Evolutionary conservation across 2,113 vertebrate species (phyloP), one percentile per base, ranked within the genome.

Genomic region (Bathybates hornii): DNA sequence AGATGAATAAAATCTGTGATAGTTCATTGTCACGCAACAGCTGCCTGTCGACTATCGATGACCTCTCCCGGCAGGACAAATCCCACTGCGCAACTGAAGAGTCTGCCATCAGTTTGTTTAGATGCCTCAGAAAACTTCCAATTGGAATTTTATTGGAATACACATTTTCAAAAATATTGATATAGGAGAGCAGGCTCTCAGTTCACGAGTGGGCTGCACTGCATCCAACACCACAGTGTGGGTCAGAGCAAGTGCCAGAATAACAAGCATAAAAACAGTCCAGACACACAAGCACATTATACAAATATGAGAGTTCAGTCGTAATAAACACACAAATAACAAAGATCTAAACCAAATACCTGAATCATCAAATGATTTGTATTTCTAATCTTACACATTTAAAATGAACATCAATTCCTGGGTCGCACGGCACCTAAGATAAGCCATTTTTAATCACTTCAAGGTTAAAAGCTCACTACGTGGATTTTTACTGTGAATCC

Each of bases 301-400:
- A 61, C 21, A 84, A 38, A 81, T 5, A 57, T 59, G 43, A 80
- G 61, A 27, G 43, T 66, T 48, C 6, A 21, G 29, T 63, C 5
- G 24, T 48, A 86, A 68, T 63, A 71, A 80, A 89, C 68, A 79
- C 54, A 89, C 68, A 89, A 82, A 89, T 10, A 78, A 84, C 29
- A 85, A 82, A 29, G 10, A 82, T 3, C 45, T 76, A 45, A 73
- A 87, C 27, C 68, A 52, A 78, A 89, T 71, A 88, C 41, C 36
- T 11, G 52, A 81, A 50, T 78, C 36, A 79, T 87, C 29, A 78
- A 21, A 79, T 63, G 61, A 52, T 59, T 54, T 71, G n/a, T 27
- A 13, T 52, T 81, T 88, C 41, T 86, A 61, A 4, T 54, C 52
- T 27, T 50, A 50, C 43, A 68, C 14, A 9, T 38, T 61, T 43